Evolutionary conservation across 2,113 vertebrate species (phyloP), one percentile per base, ranked within the genome.

Genomic region (Antigone vipio): DNA sequence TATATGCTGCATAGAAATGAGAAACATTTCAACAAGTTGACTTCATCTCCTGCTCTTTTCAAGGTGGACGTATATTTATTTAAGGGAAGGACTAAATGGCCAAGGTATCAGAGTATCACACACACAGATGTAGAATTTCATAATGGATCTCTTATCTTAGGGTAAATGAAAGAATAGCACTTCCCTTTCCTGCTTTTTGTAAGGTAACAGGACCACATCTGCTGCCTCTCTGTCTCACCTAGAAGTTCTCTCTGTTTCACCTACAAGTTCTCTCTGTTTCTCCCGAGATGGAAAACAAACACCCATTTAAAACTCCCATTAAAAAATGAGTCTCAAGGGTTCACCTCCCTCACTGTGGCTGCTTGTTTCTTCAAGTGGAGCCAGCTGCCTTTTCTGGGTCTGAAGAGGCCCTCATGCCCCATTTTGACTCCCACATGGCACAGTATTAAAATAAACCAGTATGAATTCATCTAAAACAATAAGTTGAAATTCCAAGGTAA

Each of bases 1-100:
- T 87, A 55, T 81, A 83, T 64, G 83, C 69, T 89, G 80, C 79
- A 95, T 85, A 88, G 69, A 94, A 96, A 95, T 96, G 96, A 95
- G 92, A 95, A 96, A 90, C 89, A 68, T 91, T 95, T 93, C 73
- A 66, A 88, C 78, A 86, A 69, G 67, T 79, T 90, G 66, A 91
- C 89, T 93, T 96, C 55, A 85, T 87, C 72, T 80, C 64, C 50
- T 95, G 24, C 64, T 93, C 16, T 87, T 89, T 94, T 96, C 82
- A 96, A 83, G 76, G 64, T n/a, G 71, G 76, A 80, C 74, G 24
- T 60, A 5, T 93, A 77, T 97, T 94, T 94, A 87, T 83, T 89
- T 82, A 72, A 85, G 52, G n/a, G 45, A 85, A 89, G 53, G 56
- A 74, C 93, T 88, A 92, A 95, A 73, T 20, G 47, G 13, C 26